Evolutionary conservation across 2,888 invertebrate genomes (phyloP).

Genomic region (Coenonympha arcania): DNA sequence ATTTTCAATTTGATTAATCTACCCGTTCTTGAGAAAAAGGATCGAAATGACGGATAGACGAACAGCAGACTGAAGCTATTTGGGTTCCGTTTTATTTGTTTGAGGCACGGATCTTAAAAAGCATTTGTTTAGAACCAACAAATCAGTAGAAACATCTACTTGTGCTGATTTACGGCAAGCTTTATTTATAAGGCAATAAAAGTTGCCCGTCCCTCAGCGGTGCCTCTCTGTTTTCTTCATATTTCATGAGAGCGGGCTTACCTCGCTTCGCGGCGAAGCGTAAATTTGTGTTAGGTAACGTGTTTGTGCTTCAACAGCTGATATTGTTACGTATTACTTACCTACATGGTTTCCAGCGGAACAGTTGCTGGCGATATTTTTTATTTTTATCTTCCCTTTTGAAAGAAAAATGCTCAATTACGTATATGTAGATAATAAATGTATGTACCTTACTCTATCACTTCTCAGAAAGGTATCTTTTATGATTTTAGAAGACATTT

Average conservation of each 20-base stretch:
- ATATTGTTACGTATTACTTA: slow-evolving; percentile 20
- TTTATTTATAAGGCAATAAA: slow-evolving; percentile 26
- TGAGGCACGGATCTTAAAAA: background rate
- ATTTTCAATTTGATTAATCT: too few relatives aligned
- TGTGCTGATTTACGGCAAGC: slow-evolving; percentile 22
- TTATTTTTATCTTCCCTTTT: slow-evolving; percentile 7
- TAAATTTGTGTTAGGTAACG: slow-evolving; percentile 21
- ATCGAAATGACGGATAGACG: background rate
- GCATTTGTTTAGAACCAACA: slow-evolving; percentile 4
- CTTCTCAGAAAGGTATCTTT: background rate
- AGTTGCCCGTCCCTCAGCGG: slow-evolving; percentile 23
- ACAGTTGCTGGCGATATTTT: slow-evolving; percentile 5
- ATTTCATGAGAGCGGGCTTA: slow-evolving; percentile 25
- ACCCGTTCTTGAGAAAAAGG: too few relatives aligned
- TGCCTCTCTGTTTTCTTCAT: slow-evolving; percentile 23
- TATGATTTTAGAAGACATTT: too few relatives aligned
- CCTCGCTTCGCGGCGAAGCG: slow-evolving; percentile 14
- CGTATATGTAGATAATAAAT: background rate
- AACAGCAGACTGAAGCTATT: background rate
- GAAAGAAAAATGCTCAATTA: background rate
- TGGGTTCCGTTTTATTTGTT: background rate
- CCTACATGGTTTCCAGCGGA: slow-evolving; percentile 2
- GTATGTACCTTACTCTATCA: background rate
- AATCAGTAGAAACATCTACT: slow-evolving; percentile 16
- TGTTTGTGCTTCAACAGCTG: slow-evolving; percentile 18